A percentile compares a stretch with the other conserved stretches of the same genome.
Conservation (phyloP, 2,888 invertebrate genomes). For the Dromius quadrimaculatus region DNA sequence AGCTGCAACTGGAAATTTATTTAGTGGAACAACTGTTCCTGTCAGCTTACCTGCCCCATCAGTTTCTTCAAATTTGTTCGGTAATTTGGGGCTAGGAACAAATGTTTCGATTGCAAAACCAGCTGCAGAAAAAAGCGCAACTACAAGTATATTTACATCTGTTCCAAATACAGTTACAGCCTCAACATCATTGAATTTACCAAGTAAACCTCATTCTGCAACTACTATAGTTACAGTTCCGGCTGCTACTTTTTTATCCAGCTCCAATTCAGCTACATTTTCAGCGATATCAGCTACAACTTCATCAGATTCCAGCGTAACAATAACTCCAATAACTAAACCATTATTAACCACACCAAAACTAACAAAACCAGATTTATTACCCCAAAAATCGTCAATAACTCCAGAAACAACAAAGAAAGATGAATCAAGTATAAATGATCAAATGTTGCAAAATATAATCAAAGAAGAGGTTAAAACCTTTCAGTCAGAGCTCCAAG, state of each 20-base stretch:
- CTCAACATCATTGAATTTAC: too few relatives aligned
- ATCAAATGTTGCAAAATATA: conserved; percentile 68
- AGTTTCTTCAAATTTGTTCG: neutral
- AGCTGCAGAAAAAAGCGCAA: neutral
- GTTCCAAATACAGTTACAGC: neutral
- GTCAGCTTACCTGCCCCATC: neutral
- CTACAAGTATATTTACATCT: neutral
- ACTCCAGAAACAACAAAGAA: conserved; percentile 32
- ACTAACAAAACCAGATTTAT: conserved; percentile 16
- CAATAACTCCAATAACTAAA: conserved; percentile 6
- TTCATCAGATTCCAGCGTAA: neutral
- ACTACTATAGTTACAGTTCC: neutral
- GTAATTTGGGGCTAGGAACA: too few relatives aligned
- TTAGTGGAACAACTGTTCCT: neutral
- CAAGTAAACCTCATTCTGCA: too few relatives aligned
- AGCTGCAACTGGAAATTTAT: neutral
- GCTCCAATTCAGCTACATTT: neutral
- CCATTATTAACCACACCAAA: conserved; percentile 37
- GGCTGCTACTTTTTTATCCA: neutral
- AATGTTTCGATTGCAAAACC: neutral
- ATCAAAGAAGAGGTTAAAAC: conserved; percentile 73
- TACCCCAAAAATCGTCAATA: neutral
- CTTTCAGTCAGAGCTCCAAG: conserved; percentile 76
- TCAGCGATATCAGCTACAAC: neutral
- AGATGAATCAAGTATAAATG: conserved; percentile 65